Evolutionary conservation across 2,797 vertebrate genomes (phyloP), one percentile per base, ranked within the genome.

Genomic region (Dermochelys coriacea): DNA sequence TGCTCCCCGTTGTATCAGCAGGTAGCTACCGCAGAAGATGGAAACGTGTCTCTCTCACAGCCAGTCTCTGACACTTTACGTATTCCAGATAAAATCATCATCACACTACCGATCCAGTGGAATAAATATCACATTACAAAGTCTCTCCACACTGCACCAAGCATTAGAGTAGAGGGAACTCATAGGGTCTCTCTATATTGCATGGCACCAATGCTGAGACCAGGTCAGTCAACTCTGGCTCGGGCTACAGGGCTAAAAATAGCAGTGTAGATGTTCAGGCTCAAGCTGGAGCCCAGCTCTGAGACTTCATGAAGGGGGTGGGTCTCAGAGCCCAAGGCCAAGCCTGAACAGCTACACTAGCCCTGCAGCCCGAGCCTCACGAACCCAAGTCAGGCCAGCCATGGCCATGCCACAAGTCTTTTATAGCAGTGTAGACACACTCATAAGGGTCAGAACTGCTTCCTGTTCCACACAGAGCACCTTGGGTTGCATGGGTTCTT

Each of bases 81-180:
- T 21, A 61, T 50, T 57, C 27, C 11, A 0, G 37, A 15, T 9
- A 3, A 27, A 50, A 49, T 0, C 2, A 4, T 61, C 16, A 61
- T 11, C 14, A 8, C 0, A 0, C 23, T 27, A 3, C 10, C 74
- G 51, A 83, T 23, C 37, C 57, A 88, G 55, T 82, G 51, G 80
- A 90, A 59, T 2, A 9, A 68, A 50, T 0, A 16, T 34, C 64
- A 47, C 4, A 6, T 41, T 57, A 54, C 31, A 45, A 3, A n/a
- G 3, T 15, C 1, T 5, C 5, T 21, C 23, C 25, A 41, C 5
- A 21, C 23, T 37, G 12, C 5, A 74, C 23, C 37, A 74, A 41
- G 68, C 68, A 23, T 74, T 25, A 45, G 23, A 74, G 68, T 11
- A 74, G 68, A 6, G 37, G 45, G 68, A 23, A 41, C 4, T 74